These are phyloP conservation scores for Rhagium mordax DNA, from an alignment of 2,888 invertebrate species.

Conservation along the genomic window DNA sequence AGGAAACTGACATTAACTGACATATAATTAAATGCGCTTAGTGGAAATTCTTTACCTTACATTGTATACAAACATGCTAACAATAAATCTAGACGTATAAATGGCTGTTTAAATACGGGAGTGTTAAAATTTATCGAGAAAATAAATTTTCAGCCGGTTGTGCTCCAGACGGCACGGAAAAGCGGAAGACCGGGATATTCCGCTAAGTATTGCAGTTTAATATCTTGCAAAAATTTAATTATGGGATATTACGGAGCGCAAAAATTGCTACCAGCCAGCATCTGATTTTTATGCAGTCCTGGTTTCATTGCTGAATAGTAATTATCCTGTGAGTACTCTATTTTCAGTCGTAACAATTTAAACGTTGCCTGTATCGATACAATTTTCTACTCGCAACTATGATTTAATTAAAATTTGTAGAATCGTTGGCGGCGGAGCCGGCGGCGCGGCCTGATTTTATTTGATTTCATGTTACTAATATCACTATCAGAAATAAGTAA, in stretches of 20 bases:
- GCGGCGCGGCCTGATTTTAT: no score
- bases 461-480: no score
- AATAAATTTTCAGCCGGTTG: conserved; percentile 32
- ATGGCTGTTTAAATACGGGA: conserved; percentile 43
- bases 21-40: neutral
- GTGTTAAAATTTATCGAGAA: conserved; percentile 42
- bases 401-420: neutral
- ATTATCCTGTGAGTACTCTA: neutral
- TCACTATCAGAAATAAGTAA: no score
- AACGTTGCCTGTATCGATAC: neutral
- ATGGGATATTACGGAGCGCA: neutral
- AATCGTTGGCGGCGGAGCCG: no score
- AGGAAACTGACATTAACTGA: neutral
- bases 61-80: conserved; percentile 2
- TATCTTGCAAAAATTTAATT: conserved; percentile 38
- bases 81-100: conserved; percentile 43
- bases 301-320: neutral
- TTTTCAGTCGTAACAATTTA: neutral
- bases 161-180: conserved; percentile 25
- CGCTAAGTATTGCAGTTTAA: conserved; percentile 24
- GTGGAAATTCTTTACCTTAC: conserved; percentile 2
- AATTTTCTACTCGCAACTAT: neutral
- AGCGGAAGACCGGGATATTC: conserved; percentile 30
- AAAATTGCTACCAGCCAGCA: neutral
- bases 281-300: neutral